Conservation (phyloP, 2,797 vertebrate species). For the Xenentodon cancila region DNA sequence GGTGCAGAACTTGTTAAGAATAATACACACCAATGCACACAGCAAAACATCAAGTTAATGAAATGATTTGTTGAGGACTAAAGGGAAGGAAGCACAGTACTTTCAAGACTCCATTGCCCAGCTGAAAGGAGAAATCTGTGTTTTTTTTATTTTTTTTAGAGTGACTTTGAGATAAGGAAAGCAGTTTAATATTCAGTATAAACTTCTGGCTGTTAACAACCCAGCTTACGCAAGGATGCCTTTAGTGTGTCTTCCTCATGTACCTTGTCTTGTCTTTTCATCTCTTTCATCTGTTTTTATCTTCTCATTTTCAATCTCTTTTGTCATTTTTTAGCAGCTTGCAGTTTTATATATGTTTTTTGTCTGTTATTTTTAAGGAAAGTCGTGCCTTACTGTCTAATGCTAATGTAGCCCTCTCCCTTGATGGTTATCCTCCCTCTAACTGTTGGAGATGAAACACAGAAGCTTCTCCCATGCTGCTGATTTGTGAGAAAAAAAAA, state of each 20-base stretch:
- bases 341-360: conserved; percentile 57
- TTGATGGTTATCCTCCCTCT: conserved; percentile 57
- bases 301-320: conserved; percentile 24
- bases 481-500: conserved; percentile 33
- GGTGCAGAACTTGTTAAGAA: conserved; percentile 39
- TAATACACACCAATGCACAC: conserved; percentile 39
- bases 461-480: conserved; percentile 19
- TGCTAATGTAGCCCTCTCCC: conserved; percentile 43
- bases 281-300: conserved; percentile 37
- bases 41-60: conserved; percentile 46
- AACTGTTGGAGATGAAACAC: conserved; percentile 55
- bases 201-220: conserved; percentile 24
- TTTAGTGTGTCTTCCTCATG: conserved; percentile 10
- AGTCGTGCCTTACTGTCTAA: conserved; percentile 45
- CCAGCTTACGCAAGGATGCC: conserved; percentile 29
- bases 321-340: conserved; percentile 31
- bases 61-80: conserved; percentile 30
- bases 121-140: conserved; percentile 10
- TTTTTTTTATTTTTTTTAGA: conserved; percentile 49
- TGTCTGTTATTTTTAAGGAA: conserved; percentile 63
- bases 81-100: conserved; percentile 30
- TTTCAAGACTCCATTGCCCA: conserved; percentile 23
- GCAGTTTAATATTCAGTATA: conserved; percentile 54
- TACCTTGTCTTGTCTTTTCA: not conserved
- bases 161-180: conserved; percentile 53